Percentiles rank a stretch among this genome's conserved stretches.
Evolutionary conservation across 23 tunicate genomes (phyloP).

Genomic region (Styela plicata): DNA sequence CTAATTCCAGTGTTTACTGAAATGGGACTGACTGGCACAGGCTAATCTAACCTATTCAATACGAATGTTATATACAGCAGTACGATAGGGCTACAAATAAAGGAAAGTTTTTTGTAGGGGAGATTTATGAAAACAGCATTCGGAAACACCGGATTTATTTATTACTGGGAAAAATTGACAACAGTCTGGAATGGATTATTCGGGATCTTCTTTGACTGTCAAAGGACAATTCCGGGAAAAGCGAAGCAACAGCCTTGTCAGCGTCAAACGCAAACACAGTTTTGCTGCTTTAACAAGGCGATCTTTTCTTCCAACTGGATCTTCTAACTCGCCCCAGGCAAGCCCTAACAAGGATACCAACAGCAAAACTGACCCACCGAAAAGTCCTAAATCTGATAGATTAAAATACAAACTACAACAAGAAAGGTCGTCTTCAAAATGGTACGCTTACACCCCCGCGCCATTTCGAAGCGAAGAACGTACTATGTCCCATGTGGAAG

Average conservation of each 20-base stretch:
- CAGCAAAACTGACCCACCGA: neutral
- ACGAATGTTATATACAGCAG: too few species aligned
- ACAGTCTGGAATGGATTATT: neutral
- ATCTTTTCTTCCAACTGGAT: neutral
- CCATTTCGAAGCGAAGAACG: conserved; percentile 25
- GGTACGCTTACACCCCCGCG: conserved; percentile 30
- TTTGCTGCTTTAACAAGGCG: conserved; percentile 19
- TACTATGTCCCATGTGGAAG: conserved; percentile 17
- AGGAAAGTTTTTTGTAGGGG: too few species aligned
- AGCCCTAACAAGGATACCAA: conserved; percentile 6
- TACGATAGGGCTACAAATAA: too few species aligned
- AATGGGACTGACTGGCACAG: too few species aligned
- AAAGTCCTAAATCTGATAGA: conserved; percentile 13
- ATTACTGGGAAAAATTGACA: too few species aligned
- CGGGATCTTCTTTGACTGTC: neutral
- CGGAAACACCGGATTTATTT: too few species aligned
- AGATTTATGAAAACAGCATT: too few species aligned
- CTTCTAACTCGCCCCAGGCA: conserved; percentile 6
- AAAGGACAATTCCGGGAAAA: conserved; percentile 18
- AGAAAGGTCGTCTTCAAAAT: conserved; percentile 13
- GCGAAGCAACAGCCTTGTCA: conserved; percentile 4
- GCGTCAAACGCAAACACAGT: conserved; percentile 24
- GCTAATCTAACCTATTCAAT: too few species aligned
- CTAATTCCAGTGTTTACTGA: too few species aligned
- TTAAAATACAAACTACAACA: neutral